These are phyloP conservation scores for Candidula unifasciata DNA, from an alignment of 2,888 invertebrate species.

Conservation along the genomic window DNA sequence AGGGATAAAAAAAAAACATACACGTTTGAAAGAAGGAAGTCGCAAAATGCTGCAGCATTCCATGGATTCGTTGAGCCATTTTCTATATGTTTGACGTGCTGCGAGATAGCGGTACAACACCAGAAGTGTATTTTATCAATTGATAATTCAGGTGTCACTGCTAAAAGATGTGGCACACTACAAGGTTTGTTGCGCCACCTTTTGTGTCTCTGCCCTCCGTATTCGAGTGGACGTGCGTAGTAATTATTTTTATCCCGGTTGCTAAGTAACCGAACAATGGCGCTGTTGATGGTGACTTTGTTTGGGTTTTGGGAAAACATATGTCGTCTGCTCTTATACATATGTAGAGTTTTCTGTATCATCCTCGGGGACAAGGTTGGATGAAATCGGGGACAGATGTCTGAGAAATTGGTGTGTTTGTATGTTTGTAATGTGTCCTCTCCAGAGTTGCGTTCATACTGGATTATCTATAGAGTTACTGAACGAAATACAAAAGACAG, in stretches of 20 bases:
- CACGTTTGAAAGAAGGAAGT: background rate
- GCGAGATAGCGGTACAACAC: background rate
- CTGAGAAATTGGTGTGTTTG: no score
- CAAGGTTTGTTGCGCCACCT: background rate
- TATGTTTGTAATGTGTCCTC: no score
- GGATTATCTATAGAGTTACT: no score
- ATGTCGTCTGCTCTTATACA: no score
- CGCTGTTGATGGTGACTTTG: background rate
- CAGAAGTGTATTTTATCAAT: background rate
- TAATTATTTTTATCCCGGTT: background rate
- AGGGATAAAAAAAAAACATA: no score
- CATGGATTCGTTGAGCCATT: background rate
- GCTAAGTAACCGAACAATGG: background rate
- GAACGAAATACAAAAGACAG: no score
- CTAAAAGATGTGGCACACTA: background rate
- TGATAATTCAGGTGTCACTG: background rate
- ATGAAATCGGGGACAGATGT: no score
- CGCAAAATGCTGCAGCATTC: background rate
- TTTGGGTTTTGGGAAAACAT: background rate
- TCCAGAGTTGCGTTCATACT: no score
- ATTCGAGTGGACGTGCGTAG: background rate
- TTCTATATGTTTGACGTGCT: background rate
- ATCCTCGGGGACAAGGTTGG: no score
- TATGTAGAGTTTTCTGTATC: no score
- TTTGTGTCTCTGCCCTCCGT: background rate